phyloP scores from a whole-genome alignment of 2,797 vertebrate genomes.

The Crax fasciolata region DNA sequence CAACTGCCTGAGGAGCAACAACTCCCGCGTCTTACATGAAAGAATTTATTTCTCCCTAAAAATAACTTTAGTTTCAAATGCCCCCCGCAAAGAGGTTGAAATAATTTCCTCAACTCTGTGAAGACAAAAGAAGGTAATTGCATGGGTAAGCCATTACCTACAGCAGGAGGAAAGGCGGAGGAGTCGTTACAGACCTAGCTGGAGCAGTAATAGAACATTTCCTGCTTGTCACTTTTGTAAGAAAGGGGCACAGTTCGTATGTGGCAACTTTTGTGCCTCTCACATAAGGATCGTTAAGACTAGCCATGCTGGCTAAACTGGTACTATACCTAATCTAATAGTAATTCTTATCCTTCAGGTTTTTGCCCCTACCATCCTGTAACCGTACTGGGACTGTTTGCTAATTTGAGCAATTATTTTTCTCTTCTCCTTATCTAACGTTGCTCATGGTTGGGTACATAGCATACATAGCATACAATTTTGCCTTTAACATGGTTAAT shows the following conservation, averaged over 20 bases:
- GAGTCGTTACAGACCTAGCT: constrained; percentile 35
- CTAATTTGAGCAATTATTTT: constrained; percentile 64
- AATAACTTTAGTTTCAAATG: constrained; percentile 81
- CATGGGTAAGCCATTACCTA: constrained; percentile 78
- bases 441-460: neutral
- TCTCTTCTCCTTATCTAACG: constrained; percentile 36
- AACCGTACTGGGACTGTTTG: constrained; percentile 17
- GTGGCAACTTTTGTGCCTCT: constrained; percentile 10
- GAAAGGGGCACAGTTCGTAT: neutral
- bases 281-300: neutral
- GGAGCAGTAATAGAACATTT: constrained; percentile 46
- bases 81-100: constrained; percentile 79
- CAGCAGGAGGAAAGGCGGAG: constrained; percentile 30
- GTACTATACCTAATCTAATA: neutral
- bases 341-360: neutral
- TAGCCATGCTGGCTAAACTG: neutral
- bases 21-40: constrained; percentile 75
- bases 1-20: constrained; percentile 80
- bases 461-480: neutral
- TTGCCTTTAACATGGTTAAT: constrained; percentile 8
- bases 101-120: constrained; percentile 78
- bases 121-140: constrained; percentile 84
- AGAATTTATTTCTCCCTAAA: constrained; percentile 80
- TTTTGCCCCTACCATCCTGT: neutral
- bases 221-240: constrained; percentile 30